phyloP scores from a whole-genome alignment of 2,113 vertebrate species.

The Chloropsis hardwickii region DNA sequence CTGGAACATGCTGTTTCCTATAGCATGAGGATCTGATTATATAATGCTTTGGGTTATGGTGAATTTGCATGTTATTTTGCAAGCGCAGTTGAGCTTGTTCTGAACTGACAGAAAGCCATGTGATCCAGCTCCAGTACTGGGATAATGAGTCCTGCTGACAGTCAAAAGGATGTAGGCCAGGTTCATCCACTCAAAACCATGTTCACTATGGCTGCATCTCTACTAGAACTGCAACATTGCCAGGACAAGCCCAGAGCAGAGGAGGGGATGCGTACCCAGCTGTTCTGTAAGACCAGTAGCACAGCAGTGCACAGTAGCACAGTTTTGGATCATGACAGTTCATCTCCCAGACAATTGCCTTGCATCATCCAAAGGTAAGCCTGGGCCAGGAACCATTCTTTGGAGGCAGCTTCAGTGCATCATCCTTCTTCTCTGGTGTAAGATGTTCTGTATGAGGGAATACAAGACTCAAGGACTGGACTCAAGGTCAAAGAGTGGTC shows the following conservation, averaged over 20 bases:
- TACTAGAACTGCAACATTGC: fast-evolving
- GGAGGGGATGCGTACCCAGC: neutral
- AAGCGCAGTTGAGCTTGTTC: neutral
- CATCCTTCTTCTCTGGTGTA: neutral
- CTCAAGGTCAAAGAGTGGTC: neutral
- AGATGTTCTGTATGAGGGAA: neutral
- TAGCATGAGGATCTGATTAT: constrained; percentile 15
- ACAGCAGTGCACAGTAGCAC: neutral
- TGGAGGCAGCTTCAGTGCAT: neutral
- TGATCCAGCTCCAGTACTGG: neutral
- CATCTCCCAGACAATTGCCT: neutral
- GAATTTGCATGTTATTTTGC: neutral
- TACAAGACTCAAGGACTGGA: neutral
- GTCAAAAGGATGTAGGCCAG: neutral
- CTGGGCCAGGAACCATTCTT: neutral
- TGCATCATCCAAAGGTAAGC: neutral
- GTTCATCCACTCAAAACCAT: neutral
- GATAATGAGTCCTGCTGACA: neutral
- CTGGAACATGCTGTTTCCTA: neutral
- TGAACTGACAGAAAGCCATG: neutral
- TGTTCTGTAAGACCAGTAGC: neutral
- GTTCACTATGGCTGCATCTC: neutral
- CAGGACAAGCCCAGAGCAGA: neutral
- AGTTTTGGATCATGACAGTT: neutral
- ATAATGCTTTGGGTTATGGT: neutral